Conservation (phyloP, 2,113 vertebrate genomes). For the Poecilia latipinna region DNA sequence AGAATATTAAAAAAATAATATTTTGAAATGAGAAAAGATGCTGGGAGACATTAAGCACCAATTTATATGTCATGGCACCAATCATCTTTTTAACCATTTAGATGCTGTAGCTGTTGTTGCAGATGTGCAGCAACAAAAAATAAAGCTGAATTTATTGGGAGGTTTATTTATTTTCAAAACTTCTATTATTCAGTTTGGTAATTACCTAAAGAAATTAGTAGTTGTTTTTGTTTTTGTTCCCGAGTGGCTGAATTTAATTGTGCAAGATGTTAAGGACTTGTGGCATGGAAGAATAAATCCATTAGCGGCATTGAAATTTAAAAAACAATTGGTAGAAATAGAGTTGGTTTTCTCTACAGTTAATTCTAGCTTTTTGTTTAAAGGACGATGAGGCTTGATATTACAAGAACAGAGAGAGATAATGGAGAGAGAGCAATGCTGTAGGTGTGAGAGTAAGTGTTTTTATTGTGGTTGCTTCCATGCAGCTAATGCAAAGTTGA, state of each 20-base stretch:
- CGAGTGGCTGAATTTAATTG: not conserved
- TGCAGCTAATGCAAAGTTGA: not conserved
- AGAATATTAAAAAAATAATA: slow-evolving; percentile 6
- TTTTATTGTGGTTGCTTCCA: not conserved
- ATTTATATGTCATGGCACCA: not conserved
- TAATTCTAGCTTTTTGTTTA: not conserved
- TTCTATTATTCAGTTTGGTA: not conserved
- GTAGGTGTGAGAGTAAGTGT: not conserved
- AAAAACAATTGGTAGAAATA: no score
- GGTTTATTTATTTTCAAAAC: not conserved
- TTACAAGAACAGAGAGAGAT: not conserved
- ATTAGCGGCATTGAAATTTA: not conserved
- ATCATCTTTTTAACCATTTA: not conserved
- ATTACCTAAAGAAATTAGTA: not conserved
- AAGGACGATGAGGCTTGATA: not conserved
- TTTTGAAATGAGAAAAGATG: slow-evolving; percentile 1
- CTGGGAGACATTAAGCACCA: not conserved
- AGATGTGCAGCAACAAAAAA: not conserved
- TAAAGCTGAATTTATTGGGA: not conserved
- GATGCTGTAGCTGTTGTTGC: not conserved
- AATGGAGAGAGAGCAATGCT: not conserved
- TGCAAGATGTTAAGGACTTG: slow-evolving; percentile 6
- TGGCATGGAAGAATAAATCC: slow-evolving; percentile 37
- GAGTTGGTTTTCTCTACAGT: not conserved
- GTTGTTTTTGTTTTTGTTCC: not conserved